Base-by-base conservation (phyloP, 2,888 invertebrate genomes). In the Linyphia triangularis region DNA sequence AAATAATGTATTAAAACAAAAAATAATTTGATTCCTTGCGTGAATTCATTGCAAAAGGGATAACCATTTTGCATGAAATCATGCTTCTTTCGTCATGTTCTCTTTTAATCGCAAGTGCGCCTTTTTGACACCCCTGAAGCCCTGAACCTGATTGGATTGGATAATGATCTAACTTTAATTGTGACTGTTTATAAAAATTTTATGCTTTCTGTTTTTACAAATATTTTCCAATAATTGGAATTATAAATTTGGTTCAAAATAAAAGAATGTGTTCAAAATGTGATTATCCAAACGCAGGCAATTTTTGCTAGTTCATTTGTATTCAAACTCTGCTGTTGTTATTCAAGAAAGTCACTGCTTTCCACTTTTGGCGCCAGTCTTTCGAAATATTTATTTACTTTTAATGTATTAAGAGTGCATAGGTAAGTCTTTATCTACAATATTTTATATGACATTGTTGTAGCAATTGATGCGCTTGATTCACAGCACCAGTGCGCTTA, bases 331-430 rank as follows among this genome's bases (percentile, higher is more conserved):
- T n/a, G 51, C 9, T 51, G n/a, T 51, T n/a, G 51, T 16, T n/a
- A n/a, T 5, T 5, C n/a, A n/a, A 51, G 16, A 16, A n/a, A n/a
- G 51, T 10, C 16, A 51, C 7, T 67, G 67, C n/a, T 24, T 63
- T 19, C 3, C 63, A 63, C 6, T 51, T 67, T 67, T 67, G 67
- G 67, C 67, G 67, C 67, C 67, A 67, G 67, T 67, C 51, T 51
- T 67, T n/a, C 33, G 19, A 67, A 63, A 33, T 67, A 19, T 30
- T 33, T 67, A 67, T 67, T 67, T 67, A 67, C 33, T 33, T 63
- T 19, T 19, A 33, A 33, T 33, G 67, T 67, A 4, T 26, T n/a
- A 63, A 28, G 13, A 63, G 28, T 63, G 63, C 24, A 63, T 63
- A 26, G 51, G 63, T 63, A 63, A 63, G 63, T 28, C 4, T 16